These are phyloP conservation scores for Drosophila murphyi DNA, from an alignment of 1,140 invertebrate genomes.

Conservation along the genomic window DNA sequence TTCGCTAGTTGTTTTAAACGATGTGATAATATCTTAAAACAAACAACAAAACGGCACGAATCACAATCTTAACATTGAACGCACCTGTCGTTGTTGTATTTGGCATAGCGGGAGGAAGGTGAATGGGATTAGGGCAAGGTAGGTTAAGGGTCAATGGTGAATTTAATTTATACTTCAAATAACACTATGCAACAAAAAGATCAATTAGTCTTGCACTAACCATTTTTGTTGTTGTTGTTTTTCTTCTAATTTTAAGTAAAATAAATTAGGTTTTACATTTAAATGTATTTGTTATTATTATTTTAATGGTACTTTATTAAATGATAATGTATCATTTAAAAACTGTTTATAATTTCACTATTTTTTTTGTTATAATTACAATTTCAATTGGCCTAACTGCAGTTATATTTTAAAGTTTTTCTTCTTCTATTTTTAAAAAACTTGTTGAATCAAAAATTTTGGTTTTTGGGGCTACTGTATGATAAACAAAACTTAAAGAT, in stretches of 20 bases:
- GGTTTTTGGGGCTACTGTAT: slow-evolving; percentile 15
- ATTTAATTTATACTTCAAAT: slow-evolving; percentile 15
- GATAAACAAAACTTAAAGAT: slow-evolving; percentile 10
- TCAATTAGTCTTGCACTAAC: too few relatives aligned
- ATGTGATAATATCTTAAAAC: slow-evolving; percentile 74
- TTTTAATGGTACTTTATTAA: neutral
- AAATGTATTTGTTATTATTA: neutral
- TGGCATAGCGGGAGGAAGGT: slow-evolving; percentile 56
- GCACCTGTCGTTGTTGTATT: slow-evolving; percentile 36
- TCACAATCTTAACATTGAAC: slow-evolving; percentile 30
- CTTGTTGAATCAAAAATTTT: slow-evolving; percentile 3
- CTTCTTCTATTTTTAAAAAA: neutral
- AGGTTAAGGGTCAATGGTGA: slow-evolving; percentile 10
- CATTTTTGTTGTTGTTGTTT: neutral
- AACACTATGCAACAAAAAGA: slow-evolving; percentile 37
- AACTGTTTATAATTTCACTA: neutral
- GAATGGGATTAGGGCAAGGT: neutral
- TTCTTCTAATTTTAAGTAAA: neutral
- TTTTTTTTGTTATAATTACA: neutral
- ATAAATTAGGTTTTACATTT: neutral
- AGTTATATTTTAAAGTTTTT: too few relatives aligned
- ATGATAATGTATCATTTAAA: neutral
- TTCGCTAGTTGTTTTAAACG: slow-evolving; percentile 83
- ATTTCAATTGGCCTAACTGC: neutral
- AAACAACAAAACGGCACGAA: slow-evolving; percentile 60